A percentile compares a stretch with the other conserved stretches of the same genome.
Conservation (phyloP, 2,113 vertebrate genomes). For the Tor tambroides region DNA sequence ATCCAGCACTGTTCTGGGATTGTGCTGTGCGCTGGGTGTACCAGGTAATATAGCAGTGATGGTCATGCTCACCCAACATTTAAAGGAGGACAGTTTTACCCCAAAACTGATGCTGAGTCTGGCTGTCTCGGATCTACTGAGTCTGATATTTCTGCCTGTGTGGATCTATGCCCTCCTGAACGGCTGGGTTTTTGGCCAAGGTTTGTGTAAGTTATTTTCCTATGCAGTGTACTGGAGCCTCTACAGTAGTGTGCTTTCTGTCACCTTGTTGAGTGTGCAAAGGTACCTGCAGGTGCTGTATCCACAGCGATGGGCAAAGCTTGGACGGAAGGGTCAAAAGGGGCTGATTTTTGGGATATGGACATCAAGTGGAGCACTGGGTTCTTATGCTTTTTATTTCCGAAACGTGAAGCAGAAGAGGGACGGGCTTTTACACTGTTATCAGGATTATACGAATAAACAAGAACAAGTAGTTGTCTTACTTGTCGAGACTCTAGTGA, state of each 20-base stretch:
- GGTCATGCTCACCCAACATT: slow-evolving; percentile 59
- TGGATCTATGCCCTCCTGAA: slow-evolving; percentile 73
- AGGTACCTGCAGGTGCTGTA: slow-evolving; percentile 73
- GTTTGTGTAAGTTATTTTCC: no score
- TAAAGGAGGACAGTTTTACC: slow-evolving; percentile 68
- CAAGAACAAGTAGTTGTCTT: slow-evolving; percentile 44
- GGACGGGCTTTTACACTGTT: slow-evolving; percentile 20
- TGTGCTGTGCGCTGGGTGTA: slow-evolving; percentile 69
- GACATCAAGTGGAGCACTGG: slow-evolving; percentile 52
- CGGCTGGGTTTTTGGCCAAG: no score
- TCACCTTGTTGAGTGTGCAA: slow-evolving; percentile 62
- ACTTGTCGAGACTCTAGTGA: slow-evolving; percentile 34
- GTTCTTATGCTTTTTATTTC: slow-evolving; percentile 64
- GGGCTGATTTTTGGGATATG: slow-evolving; percentile 64
- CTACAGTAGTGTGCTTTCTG: no score
- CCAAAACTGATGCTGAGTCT: slow-evolving; percentile 75
- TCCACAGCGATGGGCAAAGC: slow-evolving; percentile 19
- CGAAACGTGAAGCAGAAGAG: slow-evolving; percentile 33
- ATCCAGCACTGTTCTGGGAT: slow-evolving; percentile 51
- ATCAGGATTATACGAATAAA: slow-evolving; percentile 45
- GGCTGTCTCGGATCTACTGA: slow-evolving; percentile 49
- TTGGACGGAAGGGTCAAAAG: slow-evolving; percentile 53
- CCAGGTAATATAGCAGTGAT: slow-evolving; percentile 65
- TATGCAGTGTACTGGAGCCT: no score
- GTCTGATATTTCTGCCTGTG: slow-evolving; percentile 71